Evolutionary conservation across 2,888 invertebrate species (phyloP).

Genomic region (Eugnorisma glareosa): DNA sequence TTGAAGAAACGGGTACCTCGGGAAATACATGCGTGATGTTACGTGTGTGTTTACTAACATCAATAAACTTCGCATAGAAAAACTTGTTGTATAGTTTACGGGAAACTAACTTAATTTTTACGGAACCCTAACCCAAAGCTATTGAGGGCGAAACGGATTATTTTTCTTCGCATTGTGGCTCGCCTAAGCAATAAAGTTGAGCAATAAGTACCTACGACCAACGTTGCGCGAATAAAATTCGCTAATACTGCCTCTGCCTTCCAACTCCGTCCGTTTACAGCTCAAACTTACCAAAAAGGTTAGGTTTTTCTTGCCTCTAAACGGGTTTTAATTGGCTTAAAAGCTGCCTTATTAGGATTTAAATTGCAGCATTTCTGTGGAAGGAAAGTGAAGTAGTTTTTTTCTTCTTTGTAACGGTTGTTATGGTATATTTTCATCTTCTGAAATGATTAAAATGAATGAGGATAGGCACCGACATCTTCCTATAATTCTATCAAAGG

Average conservation of each 20-base stretch:
- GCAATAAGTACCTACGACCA: slow-evolving; percentile 37
- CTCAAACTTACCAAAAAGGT: neutral
- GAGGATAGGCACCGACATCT: no score
- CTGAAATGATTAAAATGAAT: neutral
- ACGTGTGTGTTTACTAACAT: neutral
- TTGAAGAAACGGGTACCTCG: neutral
- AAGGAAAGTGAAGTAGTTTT: neutral
- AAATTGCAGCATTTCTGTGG: neutral
- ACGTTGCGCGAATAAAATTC: slow-evolving; percentile 39
- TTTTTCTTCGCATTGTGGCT: slow-evolving; percentile 47
- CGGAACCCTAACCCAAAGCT: slow-evolving; percentile 25
- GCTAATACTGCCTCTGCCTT: slow-evolving; percentile 11
- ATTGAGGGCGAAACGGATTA: slow-evolving; percentile 51
- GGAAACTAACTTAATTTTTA: neutral
- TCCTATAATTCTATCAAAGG: neutral
- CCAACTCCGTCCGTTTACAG: slow-evolving; percentile 16
- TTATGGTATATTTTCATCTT: neutral
- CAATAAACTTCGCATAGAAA: neutral
- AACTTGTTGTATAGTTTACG: neutral
- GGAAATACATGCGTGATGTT: neutral
- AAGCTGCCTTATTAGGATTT: neutral
- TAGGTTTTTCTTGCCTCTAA: neutral
- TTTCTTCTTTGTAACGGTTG: neutral
- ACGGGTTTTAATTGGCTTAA: neutral
- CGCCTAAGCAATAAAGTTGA: slow-evolving; percentile 58